phyloP scores from a whole-genome alignment of 2,888 invertebrate genomes.

The Lasiommata megera region DNA sequence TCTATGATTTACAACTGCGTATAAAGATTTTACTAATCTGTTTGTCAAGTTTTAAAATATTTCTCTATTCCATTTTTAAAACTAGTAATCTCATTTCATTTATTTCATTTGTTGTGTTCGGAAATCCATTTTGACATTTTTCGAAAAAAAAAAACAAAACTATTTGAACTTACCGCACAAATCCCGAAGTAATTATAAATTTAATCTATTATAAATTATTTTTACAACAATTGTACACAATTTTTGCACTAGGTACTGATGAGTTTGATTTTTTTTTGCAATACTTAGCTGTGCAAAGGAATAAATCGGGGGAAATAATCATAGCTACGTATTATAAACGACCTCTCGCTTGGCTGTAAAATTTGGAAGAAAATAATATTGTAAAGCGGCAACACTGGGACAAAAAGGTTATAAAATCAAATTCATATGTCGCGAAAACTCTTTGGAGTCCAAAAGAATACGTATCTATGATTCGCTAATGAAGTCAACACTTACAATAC shows the following conservation, averaged over 20 bases:
- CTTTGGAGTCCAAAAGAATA: slow-evolving; percentile 18
- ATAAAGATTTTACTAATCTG: neutral
- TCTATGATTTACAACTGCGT: slow-evolving; percentile 13
- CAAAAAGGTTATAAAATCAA: neutral
- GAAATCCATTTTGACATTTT: slow-evolving; percentile 7
- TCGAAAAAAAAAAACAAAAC: neutral
- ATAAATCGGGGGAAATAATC: slow-evolving; percentile 12
- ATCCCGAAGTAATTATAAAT: slow-evolving; percentile 23
- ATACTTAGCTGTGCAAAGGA: slow-evolving; percentile 27
- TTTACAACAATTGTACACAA: slow-evolving; percentile 39
- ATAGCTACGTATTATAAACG: slow-evolving; percentile 14
- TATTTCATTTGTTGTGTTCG: slow-evolving; percentile 1
- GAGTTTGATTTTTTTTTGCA: slow-evolving; percentile 20
- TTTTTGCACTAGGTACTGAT: slow-evolving; percentile 10
- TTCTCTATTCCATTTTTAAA: slow-evolving; percentile 10
- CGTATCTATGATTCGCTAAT: slow-evolving; percentile 23
- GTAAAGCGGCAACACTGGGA: slow-evolving; percentile 1
- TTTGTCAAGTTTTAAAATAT: slow-evolving; percentile 12
- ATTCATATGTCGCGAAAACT: neutral
- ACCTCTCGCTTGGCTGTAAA: neutral
- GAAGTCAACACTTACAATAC: slow-evolving; percentile 25
- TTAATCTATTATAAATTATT: slow-evolving; percentile 39
- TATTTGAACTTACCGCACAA: slow-evolving; percentile 11
- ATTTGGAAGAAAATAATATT: neutral
- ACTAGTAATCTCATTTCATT: slow-evolving; percentile 22